Percentiles rank a stretch among this genome's conserved stretches.
Conservation (phyloP, 2,113 vertebrate genomes). For the Hippocampus abdominalis region DNA sequence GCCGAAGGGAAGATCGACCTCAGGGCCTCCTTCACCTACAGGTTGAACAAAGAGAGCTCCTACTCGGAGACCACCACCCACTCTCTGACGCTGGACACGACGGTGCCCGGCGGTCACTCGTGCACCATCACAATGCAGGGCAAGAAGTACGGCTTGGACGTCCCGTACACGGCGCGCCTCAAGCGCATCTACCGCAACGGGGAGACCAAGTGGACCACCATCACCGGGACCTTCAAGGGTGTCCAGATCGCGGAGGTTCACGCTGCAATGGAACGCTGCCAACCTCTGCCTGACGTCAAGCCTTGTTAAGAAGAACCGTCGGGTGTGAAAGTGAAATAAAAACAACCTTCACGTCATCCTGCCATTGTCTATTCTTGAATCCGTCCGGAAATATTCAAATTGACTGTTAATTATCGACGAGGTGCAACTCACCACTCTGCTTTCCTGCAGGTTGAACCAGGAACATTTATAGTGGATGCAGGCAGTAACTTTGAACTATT, state of each 20-base stretch:
- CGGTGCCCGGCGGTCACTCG: neutral
- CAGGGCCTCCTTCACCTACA: neutral
- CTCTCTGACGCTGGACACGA: neutral
- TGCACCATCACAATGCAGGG: neutral
- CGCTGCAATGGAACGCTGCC: conserved; percentile 67
- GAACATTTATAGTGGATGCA: no score
- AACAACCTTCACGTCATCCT: neutral
- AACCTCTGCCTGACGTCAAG: conserved; percentile 56
- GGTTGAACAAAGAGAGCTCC: neutral
- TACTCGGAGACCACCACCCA: neutral
- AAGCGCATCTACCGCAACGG: conserved; percentile 29
- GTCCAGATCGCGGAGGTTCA: conserved; percentile 67
- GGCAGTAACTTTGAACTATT: no score
- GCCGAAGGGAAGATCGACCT: neutral
- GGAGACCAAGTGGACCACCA: conserved; percentile 66
- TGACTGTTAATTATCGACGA: no score
- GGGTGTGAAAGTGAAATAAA: neutral
- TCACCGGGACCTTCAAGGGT: conserved; percentile 59
- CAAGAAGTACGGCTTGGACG: neutral
- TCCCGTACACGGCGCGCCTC: conserved; percentile 3
- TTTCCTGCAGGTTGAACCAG: no score
- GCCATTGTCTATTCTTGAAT: no score
- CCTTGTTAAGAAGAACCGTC: conserved; percentile 38
- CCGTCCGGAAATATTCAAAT: no score
- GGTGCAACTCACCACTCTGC: no score